A percentile compares a stretch with the other conserved stretches of the same genome.
These are phyloP conservation scores for Physocephala rufipes DNA, from an alignment of 2,888 invertebrate species.

Conservation along the genomic window DNA sequence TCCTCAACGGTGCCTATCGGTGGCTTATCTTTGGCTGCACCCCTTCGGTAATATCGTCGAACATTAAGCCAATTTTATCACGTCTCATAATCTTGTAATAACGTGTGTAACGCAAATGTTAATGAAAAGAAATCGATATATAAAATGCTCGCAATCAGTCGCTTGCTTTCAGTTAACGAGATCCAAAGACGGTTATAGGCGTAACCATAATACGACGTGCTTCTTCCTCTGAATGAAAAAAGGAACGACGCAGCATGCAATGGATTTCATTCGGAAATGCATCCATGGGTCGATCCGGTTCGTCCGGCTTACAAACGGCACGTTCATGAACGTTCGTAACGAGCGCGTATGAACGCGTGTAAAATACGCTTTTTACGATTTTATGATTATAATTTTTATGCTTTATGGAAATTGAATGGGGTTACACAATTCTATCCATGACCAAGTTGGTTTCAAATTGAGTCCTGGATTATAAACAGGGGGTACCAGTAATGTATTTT, in stretches of 20 bases:
- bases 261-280: not conserved
- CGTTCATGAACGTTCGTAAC: not conserved
- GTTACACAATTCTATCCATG: not conserved
- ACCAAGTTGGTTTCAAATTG: not conserved
- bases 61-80: conserved; percentile 44
- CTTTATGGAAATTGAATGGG: not conserved
- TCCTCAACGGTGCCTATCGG: not conserved
- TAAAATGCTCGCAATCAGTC: too few relatives aligned
- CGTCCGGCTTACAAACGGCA: not conserved
- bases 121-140: conserved; percentile 40
- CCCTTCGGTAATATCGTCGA: not conserved
- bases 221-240: not conserved
- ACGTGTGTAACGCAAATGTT: conserved; percentile 48
- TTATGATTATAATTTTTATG: not conserved
- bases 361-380: not conserved
- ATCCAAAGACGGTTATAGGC: not conserved
- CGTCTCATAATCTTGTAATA: conserved; percentile 50
- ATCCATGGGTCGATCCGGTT: too few relatives aligned
- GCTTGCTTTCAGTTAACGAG: conserved; percentile 22
- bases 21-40: conserved; percentile 24
- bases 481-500: not conserved
- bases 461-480: not conserved
- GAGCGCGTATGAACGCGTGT: not conserved
- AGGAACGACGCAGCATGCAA: not conserved
- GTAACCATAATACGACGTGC: not conserved